Conservation (phyloP, 1,140 invertebrate species). For the Platorchestia sp. region DNA sequence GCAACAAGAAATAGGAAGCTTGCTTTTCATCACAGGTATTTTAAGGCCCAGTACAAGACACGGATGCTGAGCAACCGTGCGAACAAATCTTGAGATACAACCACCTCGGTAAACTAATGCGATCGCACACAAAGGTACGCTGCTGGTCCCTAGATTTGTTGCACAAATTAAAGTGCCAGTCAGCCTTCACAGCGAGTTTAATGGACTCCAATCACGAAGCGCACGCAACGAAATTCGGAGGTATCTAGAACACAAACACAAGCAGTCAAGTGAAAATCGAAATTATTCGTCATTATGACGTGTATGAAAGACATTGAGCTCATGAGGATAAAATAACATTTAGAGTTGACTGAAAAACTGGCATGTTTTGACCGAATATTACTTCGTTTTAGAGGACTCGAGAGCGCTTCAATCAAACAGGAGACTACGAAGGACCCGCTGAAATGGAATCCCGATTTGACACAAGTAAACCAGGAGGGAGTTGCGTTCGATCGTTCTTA, state of each 20-base stretch:
- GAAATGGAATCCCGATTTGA: background rate
- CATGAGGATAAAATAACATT: background rate
- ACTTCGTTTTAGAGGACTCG: background rate
- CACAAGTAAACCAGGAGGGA: background rate
- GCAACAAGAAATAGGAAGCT: background rate
- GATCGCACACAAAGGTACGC: conserved; percentile 45
- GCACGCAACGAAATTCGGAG: background rate
- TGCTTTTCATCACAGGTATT: conserved; percentile 36
- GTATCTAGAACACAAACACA: background rate
- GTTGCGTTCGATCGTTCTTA: background rate
- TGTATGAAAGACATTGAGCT: background rate
- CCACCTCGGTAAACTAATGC: conserved; percentile 9
- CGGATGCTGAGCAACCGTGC: background rate
- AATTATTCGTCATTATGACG: background rate
- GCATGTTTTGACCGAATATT: background rate
- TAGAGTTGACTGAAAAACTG: background rate
- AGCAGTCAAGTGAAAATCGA: background rate
- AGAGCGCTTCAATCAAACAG: background rate
- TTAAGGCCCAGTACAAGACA: background rate
- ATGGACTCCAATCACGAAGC: conserved; percentile 1
- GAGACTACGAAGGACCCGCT: background rate
- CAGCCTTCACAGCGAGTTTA: conserved; percentile 4
- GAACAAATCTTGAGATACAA: conserved; percentile 9
- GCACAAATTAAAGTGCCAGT: conserved; percentile 45
- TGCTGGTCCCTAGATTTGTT: conserved; percentile 12